Conservation (phyloP, 2,888 invertebrate genomes). For the Fabriciana adippe region DNA sequence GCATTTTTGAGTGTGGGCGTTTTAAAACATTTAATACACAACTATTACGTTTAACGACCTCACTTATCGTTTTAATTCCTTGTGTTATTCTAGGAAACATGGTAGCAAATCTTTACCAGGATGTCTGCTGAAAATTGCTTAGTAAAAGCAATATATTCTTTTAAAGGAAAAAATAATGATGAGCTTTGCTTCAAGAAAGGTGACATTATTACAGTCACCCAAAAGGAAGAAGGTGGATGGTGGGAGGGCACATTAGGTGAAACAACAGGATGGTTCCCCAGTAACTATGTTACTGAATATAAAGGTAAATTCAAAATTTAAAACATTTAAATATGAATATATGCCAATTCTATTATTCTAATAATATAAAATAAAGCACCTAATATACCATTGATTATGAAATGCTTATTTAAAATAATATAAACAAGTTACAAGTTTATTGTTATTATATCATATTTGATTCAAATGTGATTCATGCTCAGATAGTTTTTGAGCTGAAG, state of each 20-base stretch:
- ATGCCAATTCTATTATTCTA: too few species aligned
- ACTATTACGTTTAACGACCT: constrained; percentile 21
- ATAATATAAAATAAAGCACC: too few species aligned
- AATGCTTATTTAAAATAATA: too few species aligned
- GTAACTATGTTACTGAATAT: constrained; percentile 97
- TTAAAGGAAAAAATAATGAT: constrained; percentile 98
- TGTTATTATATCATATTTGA: too few species aligned
- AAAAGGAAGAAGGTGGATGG: constrained; percentile 98
- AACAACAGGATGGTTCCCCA: constrained; percentile 99
- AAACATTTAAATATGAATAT: neutral
- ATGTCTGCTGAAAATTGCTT: constrained; percentile 85
- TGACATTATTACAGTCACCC: constrained; percentile 97
- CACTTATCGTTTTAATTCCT: constrained; percentile 14
- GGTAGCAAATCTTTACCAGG: constrained; percentile 60
- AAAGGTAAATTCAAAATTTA: constrained; percentile 78
- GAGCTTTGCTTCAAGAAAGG: constrained; percentile 98
- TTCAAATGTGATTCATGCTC: too few species aligned
- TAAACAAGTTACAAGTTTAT: too few species aligned
- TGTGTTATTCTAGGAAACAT: constrained; percentile 52
- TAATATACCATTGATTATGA: too few species aligned
- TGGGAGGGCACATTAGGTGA: constrained; percentile 99
- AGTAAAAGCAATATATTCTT: constrained; percentile 96
- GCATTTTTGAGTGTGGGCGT: constrained; percentile 36
- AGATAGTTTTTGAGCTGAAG: too few species aligned
- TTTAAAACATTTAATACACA: constrained; percentile 20